Percentiles rank a stretch among this genome's conserved stretches.
These are phyloP conservation scores for Synanceia verrucosa DNA, from an alignment of 2,797 vertebrate genomes.

Conservation along the genomic window DNA sequence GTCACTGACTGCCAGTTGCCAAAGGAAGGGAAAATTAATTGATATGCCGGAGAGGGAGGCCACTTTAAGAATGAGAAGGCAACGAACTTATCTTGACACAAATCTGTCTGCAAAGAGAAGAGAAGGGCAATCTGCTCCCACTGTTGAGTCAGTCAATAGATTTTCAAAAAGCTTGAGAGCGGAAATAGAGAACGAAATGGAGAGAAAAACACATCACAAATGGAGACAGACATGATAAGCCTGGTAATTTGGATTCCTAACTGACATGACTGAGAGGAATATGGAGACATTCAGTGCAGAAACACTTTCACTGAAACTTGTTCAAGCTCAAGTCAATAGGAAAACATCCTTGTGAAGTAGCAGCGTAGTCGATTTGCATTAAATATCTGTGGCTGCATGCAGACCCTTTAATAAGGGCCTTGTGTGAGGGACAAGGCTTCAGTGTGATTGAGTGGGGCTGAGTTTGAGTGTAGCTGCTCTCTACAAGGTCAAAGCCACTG, in stretches of 20 bases:
- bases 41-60: not conserved
- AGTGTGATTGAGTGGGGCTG: slow-evolving; percentile 38
- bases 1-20: not conserved
- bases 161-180: slow-evolving; percentile 6
- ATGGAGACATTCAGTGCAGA: slow-evolving; percentile 9
- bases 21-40: not conserved
- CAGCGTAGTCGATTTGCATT: slow-evolving; percentile 8
- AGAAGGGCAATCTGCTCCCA: slow-evolving; percentile 7
- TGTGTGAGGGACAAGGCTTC: slow-evolving; percentile 29
- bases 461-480: slow-evolving; percentile 29
- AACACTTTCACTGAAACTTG: not conserved
- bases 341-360: not conserved
- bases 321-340: not conserved
- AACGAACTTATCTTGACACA: slow-evolving; percentile 33
- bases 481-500: slow-evolving; percentile 60
- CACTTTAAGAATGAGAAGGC: slow-evolving; percentile 11
- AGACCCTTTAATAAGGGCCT: slow-evolving; percentile 13
- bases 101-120: slow-evolving; percentile 22
- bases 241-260: not conserved
- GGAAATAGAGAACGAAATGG: not conserved
- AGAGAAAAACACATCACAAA: slow-evolving; percentile 1
- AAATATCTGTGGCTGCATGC: not conserved
- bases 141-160: slow-evolving; percentile 10
- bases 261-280: not conserved
- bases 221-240: slow-evolving; percentile 16